phyloP scores from a whole-genome alignment of 2,113 vertebrate species.

The Polyodon spathula region DNA sequence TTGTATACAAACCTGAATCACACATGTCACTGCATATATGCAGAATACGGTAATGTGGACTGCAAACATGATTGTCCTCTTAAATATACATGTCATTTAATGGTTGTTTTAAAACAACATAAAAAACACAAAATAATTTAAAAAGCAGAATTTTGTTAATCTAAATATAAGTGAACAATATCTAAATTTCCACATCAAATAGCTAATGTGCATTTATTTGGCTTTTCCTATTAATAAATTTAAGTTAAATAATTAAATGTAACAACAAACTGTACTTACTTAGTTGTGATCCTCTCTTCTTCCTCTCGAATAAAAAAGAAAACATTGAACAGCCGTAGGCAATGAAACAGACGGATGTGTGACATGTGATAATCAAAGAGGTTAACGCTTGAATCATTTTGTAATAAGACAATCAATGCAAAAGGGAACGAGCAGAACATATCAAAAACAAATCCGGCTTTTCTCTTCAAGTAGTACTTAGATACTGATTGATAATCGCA shows the following conservation, averaged over 20 bases:
- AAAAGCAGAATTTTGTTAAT: too few species aligned
- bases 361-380: conserved; percentile 8
- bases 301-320: conserved; percentile 19
- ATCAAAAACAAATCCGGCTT: conserved; percentile 19
- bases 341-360: conserved; percentile 12
- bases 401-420: neutral
- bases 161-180: too few species aligned
- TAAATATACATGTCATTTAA: too few species aligned
- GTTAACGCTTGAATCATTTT: neutral
- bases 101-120: too few species aligned
- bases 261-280: conserved; percentile 12
- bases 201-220: too few species aligned
- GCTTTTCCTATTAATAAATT: too few species aligned
- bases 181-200: too few species aligned
- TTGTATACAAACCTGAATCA: too few species aligned
- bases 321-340: conserved; percentile 12
- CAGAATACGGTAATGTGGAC: too few species aligned
- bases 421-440: conserved; percentile 21
- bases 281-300: conserved; percentile 15
- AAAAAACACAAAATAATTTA: too few species aligned
- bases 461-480: conserved; percentile 13
- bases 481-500: conserved; percentile 18
- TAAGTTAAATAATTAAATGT: neutral
- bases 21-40: too few species aligned
- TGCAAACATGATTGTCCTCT: too few species aligned